phyloP scores from a whole-genome alignment of 2,888 invertebrate species.

The Conus canariensis region DNA sequence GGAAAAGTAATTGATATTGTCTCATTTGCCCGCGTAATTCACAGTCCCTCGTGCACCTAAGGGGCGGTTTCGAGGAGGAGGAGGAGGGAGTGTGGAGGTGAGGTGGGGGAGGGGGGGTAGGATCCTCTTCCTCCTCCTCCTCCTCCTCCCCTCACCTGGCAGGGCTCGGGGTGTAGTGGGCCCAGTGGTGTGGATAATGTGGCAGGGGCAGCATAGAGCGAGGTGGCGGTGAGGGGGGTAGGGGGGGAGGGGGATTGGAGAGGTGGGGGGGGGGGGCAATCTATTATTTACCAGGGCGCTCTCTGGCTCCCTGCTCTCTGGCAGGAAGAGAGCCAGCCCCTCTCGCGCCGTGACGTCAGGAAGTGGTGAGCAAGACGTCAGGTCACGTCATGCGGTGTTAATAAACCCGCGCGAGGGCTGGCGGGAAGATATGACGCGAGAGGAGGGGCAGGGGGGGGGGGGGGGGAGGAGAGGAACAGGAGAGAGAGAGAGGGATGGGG shows the following conservation, averaged over 20 bases:
- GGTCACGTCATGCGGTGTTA: slow-evolving; percentile 37
- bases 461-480: not conserved
- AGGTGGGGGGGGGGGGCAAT: slow-evolving; percentile 33
- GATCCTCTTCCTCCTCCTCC: too few relatives aligned
- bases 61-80: slow-evolving; percentile 60
- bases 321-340: slow-evolving; percentile 30
- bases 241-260: not conserved
- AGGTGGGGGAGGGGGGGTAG: too few relatives aligned
- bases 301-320: not conserved
- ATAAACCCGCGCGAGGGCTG: slow-evolving; percentile 31
- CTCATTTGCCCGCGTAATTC: slow-evolving; percentile 70
- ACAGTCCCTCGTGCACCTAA: slow-evolving; percentile 61
- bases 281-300: slow-evolving; percentile 45
- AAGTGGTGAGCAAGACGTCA: slow-evolving; percentile 40
- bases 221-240: not conserved
- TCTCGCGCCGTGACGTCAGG: slow-evolving; percentile 36
- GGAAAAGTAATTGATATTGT: slow-evolving; percentile 71
- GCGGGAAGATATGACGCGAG: not conserved
- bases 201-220: too few relatives aligned
- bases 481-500: not conserved
- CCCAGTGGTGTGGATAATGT: too few relatives aligned
- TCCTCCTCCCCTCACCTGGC: not conserved
- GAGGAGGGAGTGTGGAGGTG: not conserved
- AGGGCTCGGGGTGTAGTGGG: not conserved
- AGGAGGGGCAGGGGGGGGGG: not conserved